Base-by-base conservation (phyloP, 2,888 invertebrate species). In the Exocentrus adspersus region DNA sequence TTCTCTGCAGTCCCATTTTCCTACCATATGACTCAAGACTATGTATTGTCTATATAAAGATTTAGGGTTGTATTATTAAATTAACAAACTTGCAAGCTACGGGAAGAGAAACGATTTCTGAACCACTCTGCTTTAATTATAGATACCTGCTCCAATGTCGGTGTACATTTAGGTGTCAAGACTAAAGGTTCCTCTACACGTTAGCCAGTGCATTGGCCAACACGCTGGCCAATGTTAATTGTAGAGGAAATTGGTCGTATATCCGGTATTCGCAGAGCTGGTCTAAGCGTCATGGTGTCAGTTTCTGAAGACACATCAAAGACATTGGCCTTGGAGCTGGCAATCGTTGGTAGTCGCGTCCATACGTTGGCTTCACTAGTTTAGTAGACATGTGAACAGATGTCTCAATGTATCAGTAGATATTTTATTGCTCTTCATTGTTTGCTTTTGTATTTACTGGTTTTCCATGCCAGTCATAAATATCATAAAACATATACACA, bases 281-380 rank as follows among this genome's bases (percentile, higher is more conserved):
- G 51, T 51, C 51, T 32, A 51, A 51, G 51, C 51, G 30, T 30
- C 20, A 32, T 43, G 43, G 43, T 51, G 51, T 51, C 51, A 16
- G 17, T 51, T 51, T 51, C 32, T 51, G 30, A 51, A 51, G 51
- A 32, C 32, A 51, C 51, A 51, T 51, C 51, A 51, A 51, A 51
- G 51, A 17, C 51, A 32, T 51, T 51, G 51, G 30, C 51, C 51
- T 30, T 51, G 51, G 51, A 6, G 16, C 32, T 51, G 51, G 16
- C 51, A 32, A 32, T 16, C 51, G 17, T 28, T 51, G 32, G 30
- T 30, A 51, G 12, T 51, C 51, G 32, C 32, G 51, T 51, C 51
- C 51, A 51, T 32, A 30, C 16, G 51, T 51, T 51, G 51, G 51
- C 51, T 51, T 30, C 51, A 51, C 51, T 28, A 14, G 21, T 12